Base-by-base conservation (phyloP, 2,113 vertebrate genomes). In the Pogonocichla stellata region DNA sequence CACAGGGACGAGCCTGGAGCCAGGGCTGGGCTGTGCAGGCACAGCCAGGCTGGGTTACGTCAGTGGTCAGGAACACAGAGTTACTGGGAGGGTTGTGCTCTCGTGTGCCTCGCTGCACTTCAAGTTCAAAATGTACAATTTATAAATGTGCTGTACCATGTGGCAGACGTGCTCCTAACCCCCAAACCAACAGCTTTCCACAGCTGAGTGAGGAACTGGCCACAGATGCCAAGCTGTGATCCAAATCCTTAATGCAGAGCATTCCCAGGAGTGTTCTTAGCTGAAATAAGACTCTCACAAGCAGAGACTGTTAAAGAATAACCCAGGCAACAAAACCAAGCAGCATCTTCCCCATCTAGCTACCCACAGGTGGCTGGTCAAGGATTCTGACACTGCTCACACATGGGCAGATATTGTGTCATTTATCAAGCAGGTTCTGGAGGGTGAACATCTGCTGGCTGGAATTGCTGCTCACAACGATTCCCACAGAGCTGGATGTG, bases 391-490 rank as follows among this genome's bases (percentile, higher is more conserved):
- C 45, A 17, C 40, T 3, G 11, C 70, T 86, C 56, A 54, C 56
- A 15, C 24, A 1, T 2, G 14, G 51, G 42, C 54, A 42, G 51
- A 28, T 34, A 36, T 2, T 3, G 23, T 31, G 73, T 28, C 16
- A 45, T 58, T 83, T n/a, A 71, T 81, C 58, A 62, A 71, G 80
- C 61, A 73, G 86, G 38, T 28, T 92, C 86, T 48, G 48, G 58
- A 93, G 60, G n/a, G 31, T 75, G 43, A 90, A 82, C 82, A 95
- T 62, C 75, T 90, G 45, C 58, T 82, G 87, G 58, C 71, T 85
- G 85, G 74, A 70, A 77, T 34, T n/a, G 72, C 80, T 71, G 90
- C 87, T 95, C 72, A 78, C 2, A 1, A 50, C 0, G 1, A 54
- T 57, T 83, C 79, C 71, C 40, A 67, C 15, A 10, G 85, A 86